Base-by-base conservation (phyloP, 2,797 vertebrate species). In the Lacerta agilis region DNA sequence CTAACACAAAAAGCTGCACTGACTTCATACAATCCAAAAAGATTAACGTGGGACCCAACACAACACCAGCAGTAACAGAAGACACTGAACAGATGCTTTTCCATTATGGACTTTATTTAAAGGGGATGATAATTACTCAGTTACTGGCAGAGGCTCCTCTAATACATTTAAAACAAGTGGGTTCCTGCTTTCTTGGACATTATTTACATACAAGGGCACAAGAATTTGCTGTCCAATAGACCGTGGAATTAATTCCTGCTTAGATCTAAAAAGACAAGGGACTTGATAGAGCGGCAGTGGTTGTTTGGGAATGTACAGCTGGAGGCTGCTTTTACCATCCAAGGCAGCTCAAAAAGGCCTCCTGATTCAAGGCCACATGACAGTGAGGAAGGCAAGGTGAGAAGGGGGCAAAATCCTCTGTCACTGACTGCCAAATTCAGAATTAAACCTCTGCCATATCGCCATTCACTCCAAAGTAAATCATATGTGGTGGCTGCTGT, bases 41-140 rank as follows among this genome's bases (percentile, higher is more conserved):
- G 27, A 33, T 8, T 15, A 72, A 18, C 15, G 15, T 78, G 45
- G 27, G 10, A 64, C 20, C 10, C 61, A 78, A 79, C 29, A 69
- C 11, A 77, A 25, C 33, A 69, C 13, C 58, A 45, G 55, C 15
- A 58, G 43, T 33, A 41, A 81, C 43, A 81, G 11, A 76, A 33
- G 58, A 69, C 29, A 81, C 5, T 38, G 2, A 29, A 49, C 25
- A 41, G 20, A 66, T 79, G 33, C 38, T 83, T 83, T 86, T 85
- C 33, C 5, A 25, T 4, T 23, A 73, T 38, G 55, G 41, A 1
- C 11, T 89, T 89, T 89, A 84, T 88, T 86, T 71, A 71, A 45
- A 29, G 66, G 41, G 49, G 27, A 45, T 36, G 55, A 29, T 71
- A 82, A 72, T 78, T 20, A 45, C 0, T 38, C 33, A 23, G 36